Evolutionary conservation across 2,888 invertebrate species (phyloP).

Genomic region (Odiellus spinosus): DNA sequence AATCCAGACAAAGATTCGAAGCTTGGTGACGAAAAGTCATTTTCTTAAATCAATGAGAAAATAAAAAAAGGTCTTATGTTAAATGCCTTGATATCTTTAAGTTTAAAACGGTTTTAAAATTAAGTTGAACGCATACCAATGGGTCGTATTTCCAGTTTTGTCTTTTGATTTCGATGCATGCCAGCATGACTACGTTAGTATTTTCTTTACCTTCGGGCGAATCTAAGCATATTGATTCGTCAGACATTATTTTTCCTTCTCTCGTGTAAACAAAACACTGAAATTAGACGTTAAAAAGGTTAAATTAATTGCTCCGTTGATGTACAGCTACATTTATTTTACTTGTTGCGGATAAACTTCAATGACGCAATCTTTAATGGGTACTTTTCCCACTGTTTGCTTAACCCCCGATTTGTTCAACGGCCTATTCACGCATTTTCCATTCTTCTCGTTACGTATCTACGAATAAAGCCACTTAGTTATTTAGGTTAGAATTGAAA

Average conservation of each 20-base stretch:
- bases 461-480: too few relatives aligned
- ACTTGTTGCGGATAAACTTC: constrained; percentile 44
- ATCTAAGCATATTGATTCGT: constrained; percentile 73
- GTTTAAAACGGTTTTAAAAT: neutral
- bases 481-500: too few relatives aligned
- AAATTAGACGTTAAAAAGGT: too few relatives aligned
- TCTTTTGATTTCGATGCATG: constrained; percentile 47
- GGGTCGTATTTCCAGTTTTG: constrained; percentile 52
- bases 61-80: too few relatives aligned
- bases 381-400: constrained; percentile 53
- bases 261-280: constrained; percentile 20
- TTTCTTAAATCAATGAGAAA: constrained; percentile 29
- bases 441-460: constrained; percentile 39
- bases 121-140: constrained; percentile 22
- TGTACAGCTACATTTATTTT: too few relatives aligned
- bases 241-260: constrained; percentile 56
- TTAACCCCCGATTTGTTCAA: constrained; percentile 40
- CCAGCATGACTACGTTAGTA: constrained; percentile 45
- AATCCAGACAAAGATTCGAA: constrained; percentile 43
- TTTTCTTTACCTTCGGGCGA: constrained; percentile 39
- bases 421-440: constrained; percentile 45
- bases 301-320: too few relatives aligned
- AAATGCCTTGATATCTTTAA: too few relatives aligned
- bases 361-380: constrained; percentile 45
- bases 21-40: constrained; percentile 38